These are phyloP conservation scores for Cirrhinus molitorella DNA, from an alignment of 2,797 vertebrate species.

Conservation along the genomic window DNA sequence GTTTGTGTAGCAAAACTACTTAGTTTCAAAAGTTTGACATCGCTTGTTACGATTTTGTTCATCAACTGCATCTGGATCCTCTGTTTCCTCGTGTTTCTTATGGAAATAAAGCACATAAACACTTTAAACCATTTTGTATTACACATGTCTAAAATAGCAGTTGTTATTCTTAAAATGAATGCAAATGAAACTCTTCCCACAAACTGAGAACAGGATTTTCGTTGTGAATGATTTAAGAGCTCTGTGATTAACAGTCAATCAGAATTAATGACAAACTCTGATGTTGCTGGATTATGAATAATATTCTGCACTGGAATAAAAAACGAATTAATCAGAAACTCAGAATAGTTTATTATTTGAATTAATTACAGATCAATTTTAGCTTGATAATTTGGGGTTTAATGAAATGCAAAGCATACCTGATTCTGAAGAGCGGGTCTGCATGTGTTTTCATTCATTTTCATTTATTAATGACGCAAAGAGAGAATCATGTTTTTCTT, in stretches of 20 bases:
- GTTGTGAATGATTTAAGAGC: conserved; percentile 47
- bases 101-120: not conserved
- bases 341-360: conserved; percentile 56
- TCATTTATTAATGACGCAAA: no score
- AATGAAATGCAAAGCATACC: conserved; percentile 9
- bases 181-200: conserved; percentile 28
- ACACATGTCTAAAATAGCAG: conserved; percentile 48
- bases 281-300: conserved; percentile 61
- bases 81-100: not conserved
- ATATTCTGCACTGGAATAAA: conserved; percentile 56
- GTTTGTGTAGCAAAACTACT: no score
- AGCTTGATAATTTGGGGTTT: conserved; percentile 25
- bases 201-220: conserved; percentile 38
- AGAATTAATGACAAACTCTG: conserved; percentile 56
- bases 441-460: conserved; percentile 29
- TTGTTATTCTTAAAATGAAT: conserved; percentile 44
- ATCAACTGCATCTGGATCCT: no score
- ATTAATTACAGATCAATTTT: conserved; percentile 29
- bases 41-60: no score
- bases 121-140: not conserved
- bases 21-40: no score
- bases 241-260: conserved; percentile 61
- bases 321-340: conserved; percentile 54
- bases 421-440: conserved; percentile 20
- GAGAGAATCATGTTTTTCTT: no score